A percentile compares a stretch with the other conserved stretches of the same genome.
These are phyloP conservation scores for Hartigia nigra DNA, from an alignment of 2,888 invertebrate species.

Conservation along the genomic window DNA sequence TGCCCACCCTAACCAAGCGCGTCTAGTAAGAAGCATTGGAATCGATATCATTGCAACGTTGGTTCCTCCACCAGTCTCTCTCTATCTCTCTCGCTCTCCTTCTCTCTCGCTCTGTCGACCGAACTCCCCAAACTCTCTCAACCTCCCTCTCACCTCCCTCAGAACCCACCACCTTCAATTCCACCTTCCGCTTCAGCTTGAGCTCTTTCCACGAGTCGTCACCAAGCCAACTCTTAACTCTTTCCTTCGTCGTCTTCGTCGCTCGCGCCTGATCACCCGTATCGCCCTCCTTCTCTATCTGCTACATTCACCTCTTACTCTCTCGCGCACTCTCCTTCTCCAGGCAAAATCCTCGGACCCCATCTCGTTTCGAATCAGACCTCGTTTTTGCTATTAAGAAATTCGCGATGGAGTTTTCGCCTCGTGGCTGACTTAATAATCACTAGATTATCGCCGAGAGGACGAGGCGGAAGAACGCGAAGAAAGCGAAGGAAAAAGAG, in stretches of 20 bases:
- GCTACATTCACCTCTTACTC: constrained; percentile 8
- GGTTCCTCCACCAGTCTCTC: constrained; percentile 32
- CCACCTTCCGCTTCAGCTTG: constrained; percentile 33
- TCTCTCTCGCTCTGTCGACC: constrained; percentile 34
- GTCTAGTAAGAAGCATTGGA: constrained; percentile 65
- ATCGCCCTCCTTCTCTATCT: constrained; percentile 6
- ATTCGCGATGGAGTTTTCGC: constrained; percentile 26
- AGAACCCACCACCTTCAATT: constrained; percentile 30
- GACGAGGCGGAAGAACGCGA: not conserved
- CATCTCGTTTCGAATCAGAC: constrained; percentile 22
- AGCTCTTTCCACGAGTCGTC: constrained; percentile 37
- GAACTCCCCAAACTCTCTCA: constrained; percentile 14
- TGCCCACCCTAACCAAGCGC: constrained; percentile 62
- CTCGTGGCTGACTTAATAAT: constrained; percentile 18
- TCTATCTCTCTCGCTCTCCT: constrained; percentile 39
- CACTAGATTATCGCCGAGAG: constrained; percentile 9
- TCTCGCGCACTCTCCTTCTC: constrained; percentile 6
- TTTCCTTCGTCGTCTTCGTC: constrained; percentile 51
- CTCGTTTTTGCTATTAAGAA: constrained; percentile 32
- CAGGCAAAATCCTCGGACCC: constrained; percentile 24
- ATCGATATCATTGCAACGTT: constrained; percentile 66
- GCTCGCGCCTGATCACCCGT: constrained; percentile 27
- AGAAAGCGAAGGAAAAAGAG: not conserved
- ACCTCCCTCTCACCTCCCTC: constrained; percentile 32
- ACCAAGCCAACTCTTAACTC: constrained; percentile 58